Evolutionary conservation across 2,888 invertebrate genomes (phyloP).

Genomic region (Volucella inflata): DNA sequence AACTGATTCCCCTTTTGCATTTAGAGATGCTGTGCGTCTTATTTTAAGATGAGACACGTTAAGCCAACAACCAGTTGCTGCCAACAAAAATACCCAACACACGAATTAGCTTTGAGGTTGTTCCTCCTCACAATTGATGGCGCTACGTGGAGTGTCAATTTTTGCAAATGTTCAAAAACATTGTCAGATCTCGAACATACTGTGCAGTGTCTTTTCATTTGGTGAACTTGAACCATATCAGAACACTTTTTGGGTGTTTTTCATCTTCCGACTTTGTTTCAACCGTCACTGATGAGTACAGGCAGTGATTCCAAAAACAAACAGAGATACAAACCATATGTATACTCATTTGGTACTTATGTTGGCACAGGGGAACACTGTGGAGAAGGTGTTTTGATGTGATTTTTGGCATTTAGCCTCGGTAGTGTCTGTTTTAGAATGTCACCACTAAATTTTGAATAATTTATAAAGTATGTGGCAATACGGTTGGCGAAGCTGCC

Average conservation of each 20-base stretch:
- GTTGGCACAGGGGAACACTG: neutral
- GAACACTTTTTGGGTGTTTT: neutral
- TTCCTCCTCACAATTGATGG: constrained; percentile 3
- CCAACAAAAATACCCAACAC: constrained; percentile 42
- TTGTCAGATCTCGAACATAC: neutral
- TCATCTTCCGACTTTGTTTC: neutral
- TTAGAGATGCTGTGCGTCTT: neutral
- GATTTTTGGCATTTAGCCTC: constrained; percentile 46
- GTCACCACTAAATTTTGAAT: constrained; percentile 52
- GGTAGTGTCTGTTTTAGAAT: constrained; percentile 62
- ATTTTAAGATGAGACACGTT: constrained; percentile 18
- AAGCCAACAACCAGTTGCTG: constrained; percentile 16
- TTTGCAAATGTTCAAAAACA: neutral
- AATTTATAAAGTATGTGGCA: constrained; percentile 36
- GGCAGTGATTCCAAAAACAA: constrained; percentile 1
- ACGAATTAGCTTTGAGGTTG: constrained; percentile 23
- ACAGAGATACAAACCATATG: neutral
- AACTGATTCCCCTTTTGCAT: neutral
- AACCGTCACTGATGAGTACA: constrained; percentile 7
- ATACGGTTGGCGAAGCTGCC: constrained; percentile 22
- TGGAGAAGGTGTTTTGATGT: neutral
- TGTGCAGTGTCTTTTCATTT: neutral
- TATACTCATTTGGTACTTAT: no score
- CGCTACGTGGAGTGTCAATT: neutral
- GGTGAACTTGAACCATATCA: constrained; percentile 18